Percentiles rank a stretch among this genome's conserved stretches.
Evolutionary conservation across 2,113 vertebrate genomes (phyloP).

Genomic region (Actenoides hombroni): DNA sequence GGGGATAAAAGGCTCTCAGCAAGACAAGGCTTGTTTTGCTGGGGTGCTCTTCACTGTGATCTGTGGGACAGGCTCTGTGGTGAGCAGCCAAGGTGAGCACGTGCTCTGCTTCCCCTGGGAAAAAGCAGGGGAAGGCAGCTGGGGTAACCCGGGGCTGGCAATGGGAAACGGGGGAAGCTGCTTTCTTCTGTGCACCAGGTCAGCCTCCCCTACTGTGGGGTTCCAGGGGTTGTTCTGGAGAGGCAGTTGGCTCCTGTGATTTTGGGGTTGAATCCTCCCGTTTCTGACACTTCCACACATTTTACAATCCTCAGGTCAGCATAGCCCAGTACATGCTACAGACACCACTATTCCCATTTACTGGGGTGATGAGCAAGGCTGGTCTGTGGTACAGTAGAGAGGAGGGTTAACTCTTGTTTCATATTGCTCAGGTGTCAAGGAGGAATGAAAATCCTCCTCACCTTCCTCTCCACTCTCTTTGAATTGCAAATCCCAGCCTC

Average conservation of each 20-base stretch:
- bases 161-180: not conserved
- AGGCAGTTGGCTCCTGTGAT: not conserved
- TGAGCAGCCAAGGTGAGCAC: fast-evolving
- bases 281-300: not conserved
- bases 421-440: not conserved
- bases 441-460: not conserved
- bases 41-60: too few relatives aligned
- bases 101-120: not conserved
- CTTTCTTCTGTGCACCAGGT: fast-evolving
- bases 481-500: not conserved
- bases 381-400: not conserved
- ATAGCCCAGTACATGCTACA: fast-evolving
- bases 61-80: fast-evolving
- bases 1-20: not conserved
- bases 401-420: not conserved
- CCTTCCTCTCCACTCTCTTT: not conserved
- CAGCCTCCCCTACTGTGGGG: fast-evolving
- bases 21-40: not conserved
- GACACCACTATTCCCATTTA: fast-evolving
- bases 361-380: not conserved
- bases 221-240: not conserved
- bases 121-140: fast-evolving
- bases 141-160: fast-evolving
- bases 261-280: not conserved
- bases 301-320: not conserved